phyloP scores from a whole-genome alignment of 1,140 invertebrate genomes.

The Danaus melanippus region DNA sequence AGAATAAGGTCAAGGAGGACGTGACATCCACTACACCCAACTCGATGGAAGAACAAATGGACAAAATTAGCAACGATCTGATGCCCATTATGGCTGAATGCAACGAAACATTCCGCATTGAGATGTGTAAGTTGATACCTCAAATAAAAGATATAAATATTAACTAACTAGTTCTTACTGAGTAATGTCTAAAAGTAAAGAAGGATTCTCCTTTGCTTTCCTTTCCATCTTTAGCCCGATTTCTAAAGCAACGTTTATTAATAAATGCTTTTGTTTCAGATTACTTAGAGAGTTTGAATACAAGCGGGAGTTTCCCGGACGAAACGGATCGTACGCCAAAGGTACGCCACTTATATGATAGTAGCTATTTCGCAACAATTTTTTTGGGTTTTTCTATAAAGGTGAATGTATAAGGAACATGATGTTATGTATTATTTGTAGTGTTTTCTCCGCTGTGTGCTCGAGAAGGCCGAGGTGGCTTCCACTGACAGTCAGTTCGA shows the following conservation, averaged over 20 bases:
- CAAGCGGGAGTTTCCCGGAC: constrained; percentile 58
- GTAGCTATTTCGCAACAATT: neutral
- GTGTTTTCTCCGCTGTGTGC: constrained; percentile 57
- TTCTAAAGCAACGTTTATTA: no score
- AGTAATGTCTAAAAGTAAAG: neutral
- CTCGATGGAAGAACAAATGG: constrained; percentile 17
- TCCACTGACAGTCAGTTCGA: constrained; percentile 40
- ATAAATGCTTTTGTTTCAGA: constrained; percentile 34
- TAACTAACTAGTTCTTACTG: neutral
- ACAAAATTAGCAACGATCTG: constrained; percentile 25
- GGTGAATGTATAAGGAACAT: neutral
- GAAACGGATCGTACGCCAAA: constrained; percentile 59
- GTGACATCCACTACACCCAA: neutral
- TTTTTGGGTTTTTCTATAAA: no score
- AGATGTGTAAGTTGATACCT: constrained; percentile 39
- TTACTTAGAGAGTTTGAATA: constrained; percentile 49
- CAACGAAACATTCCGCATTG: constrained; percentile 50
- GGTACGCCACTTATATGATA: constrained; percentile 24
- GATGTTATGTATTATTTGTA: constrained; percentile 19
- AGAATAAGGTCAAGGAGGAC: constrained; percentile 4
- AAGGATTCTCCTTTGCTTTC: no score
- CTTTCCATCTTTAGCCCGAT: no score
- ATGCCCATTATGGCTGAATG: constrained; percentile 40
- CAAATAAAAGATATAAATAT: neutral
- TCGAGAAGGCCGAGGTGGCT: constrained; percentile 38